Evolutionary conservation across 2,888 invertebrate species (phyloP), one percentile per base, ranked within the genome.

Genomic region (Pterobdella sp.): DNA sequence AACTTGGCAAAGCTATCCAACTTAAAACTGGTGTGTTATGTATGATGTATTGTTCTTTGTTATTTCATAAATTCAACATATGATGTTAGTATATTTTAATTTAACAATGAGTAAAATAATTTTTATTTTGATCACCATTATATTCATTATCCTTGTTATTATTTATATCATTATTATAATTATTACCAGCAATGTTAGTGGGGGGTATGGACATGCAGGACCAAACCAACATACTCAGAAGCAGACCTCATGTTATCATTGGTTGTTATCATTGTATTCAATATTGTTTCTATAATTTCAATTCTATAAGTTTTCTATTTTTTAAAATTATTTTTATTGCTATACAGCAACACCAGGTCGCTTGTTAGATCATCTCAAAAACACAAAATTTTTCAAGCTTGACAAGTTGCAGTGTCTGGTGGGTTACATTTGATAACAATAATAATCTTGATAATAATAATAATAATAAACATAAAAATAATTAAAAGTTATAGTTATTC

Each of bases 161-260:
- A n/a, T n/a, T n/a, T n/a, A n/a, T n/a, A n/a, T n/a, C n/a, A n/a
- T n/a, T n/a, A n/a, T n/a, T n/a, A n/a, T n/a, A n/a, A n/a, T n/a
- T n/a, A n/a, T n/a, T 80, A 79, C 72, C 78, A 84, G 93, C 90
- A 72, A 96, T 97, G 0, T 90, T 99, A 80, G 97, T 99, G 1
- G 98, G 98, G 68, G 98, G 98, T 0, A 94, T 97, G 89, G 97
- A 99, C 81, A 96, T 96, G 94, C 91, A 93, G 81, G 90, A 93
- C 0, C 98, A 99, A 82, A 89, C 94, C 0, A 85, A 96, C 75
- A 88, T 90, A 79, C 85, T 98, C 68, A 92, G 93, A 0, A 96
- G 94, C 83, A 94, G 96, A 80, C 98, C 98, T 0, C 98, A 98
- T 82, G 90, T 98, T 78, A 88, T 98, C 76, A 92, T 98, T 63